A percentile compares a stretch with the other conserved stretches of the same genome.
These are phyloP conservation scores for Anastrepha obliqua DNA, from an alignment of 1,140 invertebrate species.

Conservation along the genomic window DNA sequence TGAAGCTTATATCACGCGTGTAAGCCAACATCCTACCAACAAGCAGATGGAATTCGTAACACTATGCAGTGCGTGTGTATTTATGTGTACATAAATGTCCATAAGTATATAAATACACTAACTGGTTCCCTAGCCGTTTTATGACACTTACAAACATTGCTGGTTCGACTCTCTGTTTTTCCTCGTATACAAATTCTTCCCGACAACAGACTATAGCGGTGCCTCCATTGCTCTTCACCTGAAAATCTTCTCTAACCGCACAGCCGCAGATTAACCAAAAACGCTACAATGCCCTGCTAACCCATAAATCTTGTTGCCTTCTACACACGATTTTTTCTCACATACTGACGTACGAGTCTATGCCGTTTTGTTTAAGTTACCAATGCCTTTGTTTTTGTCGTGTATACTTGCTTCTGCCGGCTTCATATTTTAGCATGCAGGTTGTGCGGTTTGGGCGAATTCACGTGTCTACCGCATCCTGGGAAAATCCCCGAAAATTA, in stretches of 20 bases:
- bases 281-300: neutral
- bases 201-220: too few species aligned
- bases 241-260: neutral
- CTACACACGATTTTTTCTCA: neutral
- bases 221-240: neutral
- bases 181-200: too few species aligned
- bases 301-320: slow-evolving; percentile 4
- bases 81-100: neutral
- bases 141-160: neutral
- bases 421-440: neutral
- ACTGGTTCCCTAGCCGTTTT: neutral
- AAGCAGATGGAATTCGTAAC: too few species aligned
- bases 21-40: too few species aligned
- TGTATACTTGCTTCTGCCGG: neutral
- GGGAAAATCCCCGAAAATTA: neutral
- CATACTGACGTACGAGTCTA: too few species aligned
- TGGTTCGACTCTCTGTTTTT: neutral
- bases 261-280: slow-evolving; percentile 10
- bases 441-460: neutral
- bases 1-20: too few species aligned
- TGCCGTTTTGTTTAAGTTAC: too few species aligned
- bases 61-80: neutral
- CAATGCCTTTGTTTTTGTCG: neutral
- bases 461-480: neutral
- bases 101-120: neutral